Evolutionary conservation across 35 echinoderm and acorn worm genomes (phyloP).

Genomic region (Apostichopus californicus): DNA sequence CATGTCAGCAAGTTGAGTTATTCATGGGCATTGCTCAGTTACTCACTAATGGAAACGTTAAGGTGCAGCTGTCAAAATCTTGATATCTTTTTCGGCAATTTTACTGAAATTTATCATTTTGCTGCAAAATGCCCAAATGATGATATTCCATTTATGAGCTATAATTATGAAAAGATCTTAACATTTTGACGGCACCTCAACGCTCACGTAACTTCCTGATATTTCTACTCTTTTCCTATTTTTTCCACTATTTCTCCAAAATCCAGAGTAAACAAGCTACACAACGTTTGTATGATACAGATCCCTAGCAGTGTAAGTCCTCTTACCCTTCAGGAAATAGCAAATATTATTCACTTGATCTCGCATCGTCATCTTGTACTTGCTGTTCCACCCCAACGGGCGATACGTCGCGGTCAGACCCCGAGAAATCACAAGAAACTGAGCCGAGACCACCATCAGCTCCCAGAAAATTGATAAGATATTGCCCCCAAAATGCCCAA

Average conservation of each 20-base stretch:
- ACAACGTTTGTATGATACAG: slow-evolving; percentile 9
- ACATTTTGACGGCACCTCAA: too few species aligned
- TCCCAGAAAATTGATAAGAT: slow-evolving; percentile 81
- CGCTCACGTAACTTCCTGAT: background rate
- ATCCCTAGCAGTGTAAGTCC: slow-evolving; percentile 62
- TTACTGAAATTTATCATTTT: too few species aligned
- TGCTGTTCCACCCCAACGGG: background rate
- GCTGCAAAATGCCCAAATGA: too few species aligned
- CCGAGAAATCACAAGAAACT: slow-evolving; percentile 63
- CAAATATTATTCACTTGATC: slow-evolving; percentile 68
- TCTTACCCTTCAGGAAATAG: slow-evolving; percentile 81
- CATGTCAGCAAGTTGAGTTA: too few species aligned
- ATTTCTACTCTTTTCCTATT: background rate
- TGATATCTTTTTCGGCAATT: too few species aligned
- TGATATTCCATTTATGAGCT: background rate
- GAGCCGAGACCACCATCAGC: slow-evolving; percentile 55
- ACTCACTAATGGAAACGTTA: too few species aligned
- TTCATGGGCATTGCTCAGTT: too few species aligned
- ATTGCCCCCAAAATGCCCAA: slow-evolving; percentile 45
- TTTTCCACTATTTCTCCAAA: background rate
- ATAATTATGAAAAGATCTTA: background rate
- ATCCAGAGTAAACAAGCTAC: background rate
- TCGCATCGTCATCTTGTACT: slow-evolving; percentile 10
- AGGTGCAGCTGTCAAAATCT: too few species aligned
- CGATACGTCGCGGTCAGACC: slow-evolving; percentile 70